Conservation (phyloP, 2,797 vertebrate species). For the Chrysolophus pictus region DNA sequence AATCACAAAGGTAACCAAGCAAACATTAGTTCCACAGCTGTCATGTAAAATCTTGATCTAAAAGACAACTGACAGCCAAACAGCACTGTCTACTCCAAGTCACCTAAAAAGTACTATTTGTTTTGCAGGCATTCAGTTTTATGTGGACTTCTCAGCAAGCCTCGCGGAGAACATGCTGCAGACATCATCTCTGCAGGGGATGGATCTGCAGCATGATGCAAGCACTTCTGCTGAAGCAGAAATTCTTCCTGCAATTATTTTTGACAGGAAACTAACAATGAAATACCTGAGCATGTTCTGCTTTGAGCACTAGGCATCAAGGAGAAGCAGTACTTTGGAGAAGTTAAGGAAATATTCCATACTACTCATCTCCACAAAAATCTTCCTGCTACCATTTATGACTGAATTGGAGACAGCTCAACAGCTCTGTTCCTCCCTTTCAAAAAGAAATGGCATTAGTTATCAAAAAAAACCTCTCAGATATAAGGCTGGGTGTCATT, state of each 20-base stretch:
- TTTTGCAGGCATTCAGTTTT: neutral
- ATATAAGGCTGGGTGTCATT: constrained; percentile 2
- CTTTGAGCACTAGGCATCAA: neutral
- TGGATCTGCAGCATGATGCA: neutral
- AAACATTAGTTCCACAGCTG: neutral
- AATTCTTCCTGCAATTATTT: neutral
- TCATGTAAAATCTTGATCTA: neutral
- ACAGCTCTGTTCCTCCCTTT: neutral
- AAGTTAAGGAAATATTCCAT: neutral
- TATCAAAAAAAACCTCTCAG: neutral
- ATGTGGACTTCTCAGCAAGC: neutral
- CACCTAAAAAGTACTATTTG: neutral
- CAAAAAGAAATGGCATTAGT: neutral
- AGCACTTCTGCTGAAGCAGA: neutral
- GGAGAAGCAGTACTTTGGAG: neutral
- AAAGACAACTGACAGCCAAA: neutral
- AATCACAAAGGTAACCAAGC: neutral
- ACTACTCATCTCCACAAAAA: neutral
- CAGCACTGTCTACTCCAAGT: neutral
- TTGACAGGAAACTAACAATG: neutral
- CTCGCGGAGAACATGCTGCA: neutral
- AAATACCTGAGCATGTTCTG: neutral
- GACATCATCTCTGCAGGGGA: neutral
- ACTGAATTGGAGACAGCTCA: neutral
- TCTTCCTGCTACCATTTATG: neutral